Conservation (phyloP, 2,888 invertebrate genomes). For the Patella ulyssiponensis region DNA sequence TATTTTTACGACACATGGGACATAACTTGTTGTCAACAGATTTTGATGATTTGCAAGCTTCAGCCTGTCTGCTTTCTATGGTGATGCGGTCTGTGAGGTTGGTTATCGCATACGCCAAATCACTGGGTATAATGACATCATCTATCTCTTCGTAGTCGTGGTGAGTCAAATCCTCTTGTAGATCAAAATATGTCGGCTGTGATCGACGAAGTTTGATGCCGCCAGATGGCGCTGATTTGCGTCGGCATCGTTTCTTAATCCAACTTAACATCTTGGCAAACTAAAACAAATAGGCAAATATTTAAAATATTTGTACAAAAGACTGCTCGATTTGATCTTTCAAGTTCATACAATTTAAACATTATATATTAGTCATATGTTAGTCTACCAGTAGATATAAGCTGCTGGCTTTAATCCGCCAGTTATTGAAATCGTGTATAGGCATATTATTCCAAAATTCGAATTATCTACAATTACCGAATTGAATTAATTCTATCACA, state of each 20-base stretch:
- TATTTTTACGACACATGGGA: not conserved
- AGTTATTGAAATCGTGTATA: no score
- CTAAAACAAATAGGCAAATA: no score
- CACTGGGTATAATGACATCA: not conserved
- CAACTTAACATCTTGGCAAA: not conserved
- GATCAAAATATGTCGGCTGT: not conserved
- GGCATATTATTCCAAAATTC: no score
- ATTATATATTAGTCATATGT: no score
- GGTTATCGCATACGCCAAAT: not conserved
- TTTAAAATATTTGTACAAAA: no score
- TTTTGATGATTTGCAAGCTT: not conserved
- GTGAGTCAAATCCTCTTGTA: not conserved
- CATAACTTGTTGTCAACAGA: not conserved
- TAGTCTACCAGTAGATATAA: no score
- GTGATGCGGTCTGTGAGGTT: not conserved
- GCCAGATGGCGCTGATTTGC: not conserved
- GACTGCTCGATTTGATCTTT: no score
- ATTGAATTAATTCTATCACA: no score
- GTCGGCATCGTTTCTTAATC: constrained; percentile 9
- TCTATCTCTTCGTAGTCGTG: constrained; percentile 3
- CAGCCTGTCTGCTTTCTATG: not conserved
- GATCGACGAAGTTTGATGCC: not conserved
- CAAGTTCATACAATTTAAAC: no score
- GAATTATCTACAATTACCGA: no score
- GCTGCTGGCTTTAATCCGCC: no score